Base-by-base conservation (phyloP, 2,797 vertebrate genomes). In the Accipiter badius region DNA sequence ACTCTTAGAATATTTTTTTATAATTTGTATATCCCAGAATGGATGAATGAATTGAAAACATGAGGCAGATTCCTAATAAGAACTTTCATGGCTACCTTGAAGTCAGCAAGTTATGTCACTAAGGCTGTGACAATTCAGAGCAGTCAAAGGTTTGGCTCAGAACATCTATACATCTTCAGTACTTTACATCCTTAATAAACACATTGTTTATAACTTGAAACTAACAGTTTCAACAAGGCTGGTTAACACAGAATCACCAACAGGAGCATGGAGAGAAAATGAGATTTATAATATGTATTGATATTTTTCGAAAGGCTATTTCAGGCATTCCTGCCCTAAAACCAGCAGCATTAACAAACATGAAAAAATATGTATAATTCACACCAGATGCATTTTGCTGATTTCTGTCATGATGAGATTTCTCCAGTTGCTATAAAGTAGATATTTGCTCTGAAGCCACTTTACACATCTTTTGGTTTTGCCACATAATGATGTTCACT, bases 401-500 rank as follows among this genome's bases (percentile, higher is more conserved):
- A 52, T 67, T 86, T 81, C 40, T 83, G 20, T 71, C 42, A 21
- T 13, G 4, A 21, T 2, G 11, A 35, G 7, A 47, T 83, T 81
- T 61, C 20, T 35, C 4, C 13, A 39, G 11, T 14, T 88, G 25
- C n/a, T 47, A 2, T 70, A 50, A 83, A 65, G 22, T 3, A 66
- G 6, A 0, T 40, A 61, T 52, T 63, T 70, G 31, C 26, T 83
- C 65, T 54, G 52, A 92, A 77, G 11, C n/a, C 29, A 46, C 12
- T 15, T 70, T 44, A 7, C 9, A 20, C 5, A 11, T 46, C 10
- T 62, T 58, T 66, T 63, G 11, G 2, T 22, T 93, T 95, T 29
- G 21, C 7, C 35, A 44, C 8, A 9, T 35, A n/a, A 31, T 25
- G 13, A 13, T 1, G 1, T 42, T 82, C 0, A 0, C 40, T 85